Base-by-base conservation (phyloP, 2,797 vertebrate species). In the Cheirogaleus major region DNA sequence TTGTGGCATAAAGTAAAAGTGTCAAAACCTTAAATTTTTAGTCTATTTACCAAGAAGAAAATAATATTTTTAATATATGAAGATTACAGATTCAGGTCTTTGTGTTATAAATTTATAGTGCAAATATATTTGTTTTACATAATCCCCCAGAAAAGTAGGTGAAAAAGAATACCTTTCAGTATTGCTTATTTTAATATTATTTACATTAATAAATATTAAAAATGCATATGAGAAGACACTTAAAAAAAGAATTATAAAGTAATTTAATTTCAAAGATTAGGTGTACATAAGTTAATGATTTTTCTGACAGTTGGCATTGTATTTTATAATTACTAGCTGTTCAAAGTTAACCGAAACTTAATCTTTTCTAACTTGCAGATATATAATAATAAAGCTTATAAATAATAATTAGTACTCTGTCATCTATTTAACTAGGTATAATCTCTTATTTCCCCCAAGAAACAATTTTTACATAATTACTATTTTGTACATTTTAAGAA, bases 371-470 rank as follows among this genome's bases (percentile, higher is more conserved):
- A 95, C 63, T 97, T 96, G 78, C 35, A 92, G 45, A 45, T 91
- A 92, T 91, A 80, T 92, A 96, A 96, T 95, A 97, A 97, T 82
- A 97, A 97, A 92, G 38, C 25, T n/a, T 84, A 96, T 92, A 97
- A 98, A 97, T 96, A 97, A 96, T 95, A 97, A 97, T 97, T 97
- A 98, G 63, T 78, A 96, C 32, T 83, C 86, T 96, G 45, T 97
- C 89, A 97, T 97, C 69, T 91, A 79, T 67, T 91, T 95, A 94
- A 91, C 41, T 59, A 91, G 84, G 55, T 92, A 92, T 82, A 97
- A 95, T 57, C 82, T 96, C 91, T 87, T 57, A 97, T 95, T 97
- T 65, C 7, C 83, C 55, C 85, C 81, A 96, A 93, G 0, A 98
- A 97, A 93, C 63, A 92, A 8, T 65, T 69, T 96, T 96, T 89